These are phyloP conservation scores for Tenthredo distinguenda DNA, from an alignment of 2,888 invertebrate genomes.

Conservation along the genomic window DNA sequence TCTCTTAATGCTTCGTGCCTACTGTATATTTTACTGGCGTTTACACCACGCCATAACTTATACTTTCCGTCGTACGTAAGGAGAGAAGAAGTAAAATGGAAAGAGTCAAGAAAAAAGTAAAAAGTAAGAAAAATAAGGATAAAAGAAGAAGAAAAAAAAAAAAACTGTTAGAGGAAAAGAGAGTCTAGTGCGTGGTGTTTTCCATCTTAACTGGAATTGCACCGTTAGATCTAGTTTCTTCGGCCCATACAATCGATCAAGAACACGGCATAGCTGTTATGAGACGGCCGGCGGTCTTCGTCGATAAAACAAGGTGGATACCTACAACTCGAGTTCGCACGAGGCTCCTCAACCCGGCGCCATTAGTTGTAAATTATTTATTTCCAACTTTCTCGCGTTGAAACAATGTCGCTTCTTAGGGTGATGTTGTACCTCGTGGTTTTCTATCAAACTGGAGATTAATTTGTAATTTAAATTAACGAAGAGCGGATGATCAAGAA, in stretches of 20 bases:
- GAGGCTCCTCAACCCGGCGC: background rate
- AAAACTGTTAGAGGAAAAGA: slow-evolving; percentile 23
- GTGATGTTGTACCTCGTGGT: too few species aligned
- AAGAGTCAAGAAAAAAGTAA: background rate
- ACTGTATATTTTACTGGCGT: slow-evolving; percentile 68
- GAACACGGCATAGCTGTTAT: slow-evolving; percentile 44
- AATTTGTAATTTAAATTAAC: too few species aligned
- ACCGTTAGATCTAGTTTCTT: slow-evolving; percentile 67
- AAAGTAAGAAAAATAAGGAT: background rate
- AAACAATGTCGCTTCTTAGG: slow-evolving; percentile 10
- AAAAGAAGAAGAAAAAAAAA: background rate
- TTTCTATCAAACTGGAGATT: too few species aligned
- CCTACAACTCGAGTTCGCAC: background rate
- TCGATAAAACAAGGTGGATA: slow-evolving; percentile 21
- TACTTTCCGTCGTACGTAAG: slow-evolving; percentile 64
- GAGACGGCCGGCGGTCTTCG: slow-evolving; percentile 22
- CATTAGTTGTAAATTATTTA: slow-evolving; percentile 18
- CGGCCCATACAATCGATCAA: slow-evolving; percentile 64
- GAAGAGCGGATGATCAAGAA: too few species aligned
- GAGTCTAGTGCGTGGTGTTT: slow-evolving; percentile 56
- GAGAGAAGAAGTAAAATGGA: background rate
- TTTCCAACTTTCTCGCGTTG: slow-evolving; percentile 20
- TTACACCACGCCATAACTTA: slow-evolving; percentile 70
- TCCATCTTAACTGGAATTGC: slow-evolving; percentile 63
- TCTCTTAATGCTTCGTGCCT: slow-evolving; percentile 68